Evolutionary conservation across 1,140 invertebrate species (phyloP), one percentile per base, ranked within the genome.

Genomic region (Phortica variegata): DNA sequence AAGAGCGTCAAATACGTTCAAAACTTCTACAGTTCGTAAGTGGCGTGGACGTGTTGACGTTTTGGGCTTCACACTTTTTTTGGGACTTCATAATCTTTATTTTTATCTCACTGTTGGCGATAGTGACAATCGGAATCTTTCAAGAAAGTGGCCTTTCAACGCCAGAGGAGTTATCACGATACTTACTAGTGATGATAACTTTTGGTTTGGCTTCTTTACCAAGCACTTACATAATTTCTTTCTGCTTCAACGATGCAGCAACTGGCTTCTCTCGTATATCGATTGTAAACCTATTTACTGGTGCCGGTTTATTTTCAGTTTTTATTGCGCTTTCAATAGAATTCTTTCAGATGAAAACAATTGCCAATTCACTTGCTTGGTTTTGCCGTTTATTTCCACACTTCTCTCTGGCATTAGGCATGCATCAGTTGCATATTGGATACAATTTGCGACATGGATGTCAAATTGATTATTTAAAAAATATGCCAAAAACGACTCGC

Each of bases 51-150:
- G 80, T 84, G 2, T 68, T 81, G 1, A 80, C 81, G 2, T 85
- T 85, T 74, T 90, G 88, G 89, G 46, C 79, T 2, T 78, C 83
- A 2, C 82, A 83, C 1, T 82, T 86, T 34, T 32, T 85, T 3
- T 89, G 86, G 84, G 88, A 91, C 66, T 80, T 81, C 65, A 72
- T 86, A 19, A 86, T 83, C 45, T 79, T 87, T 38, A 60, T 85
- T 9, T 46, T 81, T 2, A 79, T 80, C 2, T 66, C 78, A 43
- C 31, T 80, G 5, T 75, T 69, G 17, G 69, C 81, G 13, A 52
- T 82, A 5, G 42, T 78, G 9, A 79, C 80, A 2, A 65, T 84
- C 9, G 75, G 74, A 6, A 68, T 58, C 55, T 82, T 81, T 56
- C 79, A 82, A 56, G 80, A 83, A 59, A 75, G 77, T 37, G 81